A percentile compares a stretch with the other conserved stretches of the same genome.
These are phyloP conservation scores for Mesochorus sp. DNA, from an alignment of 2,888 invertebrate genomes.

Conservation along the genomic window DNA sequence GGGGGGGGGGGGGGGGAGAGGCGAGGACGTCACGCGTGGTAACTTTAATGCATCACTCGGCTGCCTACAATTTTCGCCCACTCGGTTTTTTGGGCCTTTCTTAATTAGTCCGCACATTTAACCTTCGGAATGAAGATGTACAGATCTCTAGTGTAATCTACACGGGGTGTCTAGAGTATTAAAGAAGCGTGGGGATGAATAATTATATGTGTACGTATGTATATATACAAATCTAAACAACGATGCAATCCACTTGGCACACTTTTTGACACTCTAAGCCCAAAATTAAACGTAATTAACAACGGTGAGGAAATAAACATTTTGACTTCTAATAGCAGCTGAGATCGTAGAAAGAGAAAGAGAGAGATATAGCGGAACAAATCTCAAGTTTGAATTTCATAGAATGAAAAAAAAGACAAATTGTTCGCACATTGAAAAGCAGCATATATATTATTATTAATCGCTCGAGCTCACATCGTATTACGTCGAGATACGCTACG, in stretches of 20 bases:
- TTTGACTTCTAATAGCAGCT: background rate
- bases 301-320: background rate
- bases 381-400: background rate
- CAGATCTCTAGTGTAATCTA: background rate
- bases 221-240: background rate
- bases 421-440: background rate
- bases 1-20: too few relatives aligned
- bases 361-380: background rate
- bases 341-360: background rate
- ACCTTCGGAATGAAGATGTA: slow-evolving; percentile 33
- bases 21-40: slow-evolving; percentile 46
- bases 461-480: background rate
- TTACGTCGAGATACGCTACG: background rate
- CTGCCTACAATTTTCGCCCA: slow-evolving; percentile 44
- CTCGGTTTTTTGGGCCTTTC: slow-evolving; percentile 45
- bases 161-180: background rate
- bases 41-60: slow-evolving; percentile 20
- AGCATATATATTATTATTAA: background rate
- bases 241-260: slow-evolving; percentile 3
- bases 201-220: background rate
- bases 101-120: slow-evolving; percentile 47
- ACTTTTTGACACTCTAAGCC: background rate
- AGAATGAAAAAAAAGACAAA: background rate
- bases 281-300: slow-evolving; percentile 11
- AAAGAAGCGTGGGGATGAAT: background rate